Evolutionary conservation across 2,797 vertebrate species (phyloP), one percentile per base, ranked within the genome.

Genomic region (Karalla daura): DNA sequence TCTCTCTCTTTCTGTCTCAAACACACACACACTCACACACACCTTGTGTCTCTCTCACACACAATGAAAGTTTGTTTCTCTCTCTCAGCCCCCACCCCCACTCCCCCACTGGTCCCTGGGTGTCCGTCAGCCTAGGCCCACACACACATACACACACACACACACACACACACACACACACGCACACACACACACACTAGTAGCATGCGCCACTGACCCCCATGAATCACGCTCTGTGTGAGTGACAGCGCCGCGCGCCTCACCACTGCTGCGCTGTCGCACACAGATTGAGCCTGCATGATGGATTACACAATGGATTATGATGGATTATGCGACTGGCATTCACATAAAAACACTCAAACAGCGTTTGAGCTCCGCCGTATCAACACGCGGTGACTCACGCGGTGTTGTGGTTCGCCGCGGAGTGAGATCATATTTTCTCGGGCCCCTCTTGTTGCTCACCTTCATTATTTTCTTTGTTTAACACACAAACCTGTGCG

Each of bases 231-330:
- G 25, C 56, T 53, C 18, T 11, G 44, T 73, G 33, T 80, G 74
- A 85, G 32, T 74, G 80, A 85, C 80, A 67, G 54, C 82, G n/a
- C 27, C 51, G 46, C 65, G 15, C 43, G 32, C 76, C 78, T 78
- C 47, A 15, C 60, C 54, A 37, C 52, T 63, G 36, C 68, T 79
- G 61, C 61, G 46, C 73, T 64, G 68, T 78, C 71, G 80, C 80
- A 75, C 78, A 73, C 79, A 82, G 74, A 83, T 75, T 80, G 70
- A 80, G 74, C 52, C 64, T 52, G 65, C 47, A 36, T 84, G 78
- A 90, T 85, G 80, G 80, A 86, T 87, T 88, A 88, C 73, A 70
- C 64, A 27, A 24, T 80, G 78, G 81, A 86, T 88, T 88, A 83
- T 84, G 80, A 86, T 72, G 76, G 86, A 89, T 86, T 86, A 78